Conservation (phyloP, 1,140 invertebrate genomes). For the Propsilocerus akamusi region DNA sequence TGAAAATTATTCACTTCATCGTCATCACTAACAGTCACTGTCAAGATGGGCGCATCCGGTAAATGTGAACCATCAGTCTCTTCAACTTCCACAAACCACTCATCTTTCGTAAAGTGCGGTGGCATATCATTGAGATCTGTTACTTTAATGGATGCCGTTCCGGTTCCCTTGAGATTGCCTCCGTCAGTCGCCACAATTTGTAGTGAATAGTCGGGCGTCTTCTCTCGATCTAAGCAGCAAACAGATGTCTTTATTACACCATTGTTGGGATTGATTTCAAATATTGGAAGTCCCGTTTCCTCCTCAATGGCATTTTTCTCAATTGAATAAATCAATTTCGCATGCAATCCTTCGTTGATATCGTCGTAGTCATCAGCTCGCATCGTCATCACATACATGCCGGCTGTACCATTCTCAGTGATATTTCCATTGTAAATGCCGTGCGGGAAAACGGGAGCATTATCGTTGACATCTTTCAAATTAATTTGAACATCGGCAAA, state of each 20-base stretch:
- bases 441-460: constrained; percentile 49
- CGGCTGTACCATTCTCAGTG: constrained; percentile 42
- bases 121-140: constrained; percentile 41
- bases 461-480: constrained; percentile 58
- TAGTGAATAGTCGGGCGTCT: constrained; percentile 45
- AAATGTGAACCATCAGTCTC: constrained; percentile 39
- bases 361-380: constrained; percentile 50
- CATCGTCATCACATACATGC: constrained; percentile 48
- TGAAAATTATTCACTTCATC: constrained; percentile 38
- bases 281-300: constrained; percentile 38
- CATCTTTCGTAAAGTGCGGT: constrained; percentile 41
- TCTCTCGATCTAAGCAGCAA: constrained; percentile 41
- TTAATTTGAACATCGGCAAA: constrained; percentile 55
- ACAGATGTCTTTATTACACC: constrained; percentile 43
- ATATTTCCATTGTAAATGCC: constrained; percentile 41
- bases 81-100: constrained; percentile 44
- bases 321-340: constrained; percentile 40
- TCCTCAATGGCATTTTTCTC: constrained; percentile 52
- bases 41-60: constrained; percentile 39
- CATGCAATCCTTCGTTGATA: constrained; percentile 41
- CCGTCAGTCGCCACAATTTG: constrained; percentile 42
- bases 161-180: constrained; percentile 35
- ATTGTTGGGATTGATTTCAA: constrained; percentile 41
- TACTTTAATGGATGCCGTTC: constrained; percentile 36
- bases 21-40: constrained; percentile 41